A percentile compares a stretch with the other conserved stretches of the same genome.
These are phyloP conservation scores for Pseudorhiza aurosa DNA, from an alignment of 30 jellyfish, hydroid and myxozoan genomes.

Conservation along the genomic window DNA sequence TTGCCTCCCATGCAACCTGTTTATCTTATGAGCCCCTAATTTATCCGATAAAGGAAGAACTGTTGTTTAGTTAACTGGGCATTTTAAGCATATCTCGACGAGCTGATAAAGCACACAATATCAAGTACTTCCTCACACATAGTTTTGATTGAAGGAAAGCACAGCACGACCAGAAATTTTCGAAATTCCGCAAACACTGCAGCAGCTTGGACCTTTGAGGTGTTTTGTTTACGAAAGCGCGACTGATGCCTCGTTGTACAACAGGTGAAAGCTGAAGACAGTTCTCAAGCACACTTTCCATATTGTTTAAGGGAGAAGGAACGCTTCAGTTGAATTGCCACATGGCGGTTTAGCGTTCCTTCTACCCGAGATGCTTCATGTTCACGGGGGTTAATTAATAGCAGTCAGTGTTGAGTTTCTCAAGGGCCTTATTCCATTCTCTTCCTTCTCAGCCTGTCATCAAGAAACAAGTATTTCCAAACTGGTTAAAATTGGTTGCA, in stretches of 20 bases:
- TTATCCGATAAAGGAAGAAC: too few relatives aligned
- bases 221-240: constrained; percentile 1
- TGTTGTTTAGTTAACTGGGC: too few relatives aligned
- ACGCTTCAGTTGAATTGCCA: constrained; percentile 15
- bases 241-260: constrained; percentile 25
- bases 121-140: neutral
- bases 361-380: neutral
- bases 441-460: too few relatives aligned
- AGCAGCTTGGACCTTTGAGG: too few relatives aligned
- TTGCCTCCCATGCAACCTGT: too few relatives aligned
- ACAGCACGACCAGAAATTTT: neutral
- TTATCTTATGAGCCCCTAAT: too few relatives aligned
- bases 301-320: neutral
- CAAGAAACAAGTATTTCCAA: too few relatives aligned
- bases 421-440: too few relatives aligned
- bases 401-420: too few relatives aligned
- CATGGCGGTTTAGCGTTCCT: constrained; percentile 25
- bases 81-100: too few relatives aligned
- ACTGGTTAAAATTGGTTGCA: too few relatives aligned
- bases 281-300: neutral
- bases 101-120: too few relatives aligned
- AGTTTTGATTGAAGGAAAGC: constrained; percentile 9
- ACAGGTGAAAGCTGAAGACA: constrained; percentile 35
- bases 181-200: neutral
- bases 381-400: neutral